phyloP scores from a whole-genome alignment of 2,113 vertebrate genomes.

The Melanocharis versteri region DNA sequence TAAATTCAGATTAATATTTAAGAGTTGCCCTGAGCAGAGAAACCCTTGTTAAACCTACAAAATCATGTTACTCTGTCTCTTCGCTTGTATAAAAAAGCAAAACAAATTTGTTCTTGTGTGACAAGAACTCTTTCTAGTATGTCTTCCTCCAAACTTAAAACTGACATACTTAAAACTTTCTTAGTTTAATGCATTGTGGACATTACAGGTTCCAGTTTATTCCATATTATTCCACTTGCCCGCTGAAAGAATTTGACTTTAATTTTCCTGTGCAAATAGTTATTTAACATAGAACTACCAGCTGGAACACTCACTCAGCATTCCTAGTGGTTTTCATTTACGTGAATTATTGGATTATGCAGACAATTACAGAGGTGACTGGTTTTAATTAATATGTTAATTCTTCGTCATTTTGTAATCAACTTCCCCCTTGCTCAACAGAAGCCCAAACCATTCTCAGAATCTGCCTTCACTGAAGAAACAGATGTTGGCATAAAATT shows the following conservation, averaged over 20 bases:
- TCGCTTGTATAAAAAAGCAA: background rate
- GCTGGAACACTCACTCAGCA: background rate
- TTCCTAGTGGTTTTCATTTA: conserved; percentile 49
- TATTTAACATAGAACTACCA: background rate
- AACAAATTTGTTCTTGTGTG: background rate
- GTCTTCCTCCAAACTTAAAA: background rate
- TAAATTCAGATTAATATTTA: background rate
- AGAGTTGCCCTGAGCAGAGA: background rate
- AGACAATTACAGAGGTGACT: conserved; percentile 14
- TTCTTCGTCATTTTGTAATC: conserved; percentile 15
- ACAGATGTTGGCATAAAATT: background rate
- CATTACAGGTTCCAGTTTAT: background rate
- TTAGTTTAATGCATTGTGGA: background rate
- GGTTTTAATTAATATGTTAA: conserved; percentile 51
- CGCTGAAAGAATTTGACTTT: background rate
- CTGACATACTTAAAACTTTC: background rate
- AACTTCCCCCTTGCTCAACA: conserved; percentile 7
- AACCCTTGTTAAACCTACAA: background rate
- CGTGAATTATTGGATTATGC: conserved; percentile 25
- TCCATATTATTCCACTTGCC: background rate
- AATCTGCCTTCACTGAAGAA: background rate
- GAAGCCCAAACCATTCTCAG: background rate
- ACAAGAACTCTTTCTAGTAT: background rate
- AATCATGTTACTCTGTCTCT: background rate
- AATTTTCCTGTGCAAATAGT: conserved; percentile 3